Conservation (phyloP, 2,888 invertebrate genomes). For the Diabrotica balteata region DNA sequence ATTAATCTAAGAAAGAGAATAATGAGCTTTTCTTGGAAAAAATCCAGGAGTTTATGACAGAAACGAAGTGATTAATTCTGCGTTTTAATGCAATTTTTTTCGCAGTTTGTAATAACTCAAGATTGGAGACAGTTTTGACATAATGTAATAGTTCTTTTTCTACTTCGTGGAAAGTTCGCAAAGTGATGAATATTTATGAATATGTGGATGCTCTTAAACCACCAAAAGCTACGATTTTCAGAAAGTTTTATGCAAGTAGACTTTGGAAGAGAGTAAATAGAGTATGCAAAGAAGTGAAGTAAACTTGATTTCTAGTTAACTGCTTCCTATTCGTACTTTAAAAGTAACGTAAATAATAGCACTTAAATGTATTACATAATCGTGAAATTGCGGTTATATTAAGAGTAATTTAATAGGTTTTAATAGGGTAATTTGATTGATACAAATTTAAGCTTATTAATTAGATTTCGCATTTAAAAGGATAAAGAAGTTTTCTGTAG, state of each 20-base stretch:
- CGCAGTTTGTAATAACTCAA: constrained; percentile 27
- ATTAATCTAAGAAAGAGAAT: constrained; percentile 51
- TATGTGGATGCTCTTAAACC: constrained; percentile 15
- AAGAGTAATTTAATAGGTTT: too few relatives aligned
- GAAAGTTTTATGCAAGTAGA: constrained; percentile 8
- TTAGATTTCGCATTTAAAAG: too few relatives aligned
- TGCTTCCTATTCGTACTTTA: too few relatives aligned
- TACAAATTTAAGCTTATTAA: too few relatives aligned
- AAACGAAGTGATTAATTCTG: constrained; percentile 32
- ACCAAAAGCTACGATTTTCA: background rate
- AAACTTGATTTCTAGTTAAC: too few relatives aligned
- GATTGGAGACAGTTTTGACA: constrained; percentile 30
- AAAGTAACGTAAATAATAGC: too few relatives aligned
- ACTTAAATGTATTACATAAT: too few relatives aligned
- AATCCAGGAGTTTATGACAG: constrained; percentile 36
- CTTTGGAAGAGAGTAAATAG: constrained; percentile 2
- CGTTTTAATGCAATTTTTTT: constrained; percentile 35
- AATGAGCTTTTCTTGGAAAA: constrained; percentile 40
- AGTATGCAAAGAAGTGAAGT: background rate
- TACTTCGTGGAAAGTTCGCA: constrained; percentile 20
- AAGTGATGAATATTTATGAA: constrained; percentile 27
- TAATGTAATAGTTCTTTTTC: constrained; percentile 27
- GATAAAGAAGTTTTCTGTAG: too few relatives aligned
- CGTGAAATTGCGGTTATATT: too few relatives aligned
- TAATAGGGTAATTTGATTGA: too few relatives aligned